Base-by-base conservation (phyloP, 2,888 invertebrate species). In the Nomada ruficornis region DNA sequence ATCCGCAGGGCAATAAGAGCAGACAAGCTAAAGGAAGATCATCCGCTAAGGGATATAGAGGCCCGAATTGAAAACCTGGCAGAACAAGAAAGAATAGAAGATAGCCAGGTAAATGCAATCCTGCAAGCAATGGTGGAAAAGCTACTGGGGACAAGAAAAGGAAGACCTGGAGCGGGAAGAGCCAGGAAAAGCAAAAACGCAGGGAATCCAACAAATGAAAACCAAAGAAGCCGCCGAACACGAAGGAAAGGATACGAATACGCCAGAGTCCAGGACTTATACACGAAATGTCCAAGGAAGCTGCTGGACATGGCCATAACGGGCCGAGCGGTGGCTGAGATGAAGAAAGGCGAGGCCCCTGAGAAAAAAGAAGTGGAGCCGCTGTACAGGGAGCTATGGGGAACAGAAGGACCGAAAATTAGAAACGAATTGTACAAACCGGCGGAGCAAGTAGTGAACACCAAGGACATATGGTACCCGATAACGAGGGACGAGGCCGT, bases 401-500 rank as follows among this genome's bases (percentile, higher is more conserved):
- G 60, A 0, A 42, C 0, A 1, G 60, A 36, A 60, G 36, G 60
- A 60, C 60, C 60, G 20, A 3, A 20, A 7, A n/a, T 29, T 7
- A 29, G 29, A 7, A 7, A 0, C 0, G 7, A 7, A 11, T 4
- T 20, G 7, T 60, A 13, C 3, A 2, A 0, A 2, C 5, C 18
- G 7, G 0, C 0, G 0, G n/a, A 10, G 0, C 9, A 2, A 10
- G 2, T 0, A 29, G 2, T 0, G 10, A 0, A 1, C 5, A 65
- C 0, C 0, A 29, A 7, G 0, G 26, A 52, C 1, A 9, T 23
- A 0, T 52, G 2, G 15, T 2, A 7, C n/a, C 54, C 54, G 2
- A n/a, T 54, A 4, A 54, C 54, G 0, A n/a, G 0, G 7, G 5
- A 18, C 2, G 57, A 23, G 23, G 23, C 23, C 2, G 23, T 57